These are phyloP conservation scores for Ichneumoninae sp. DNA, from an alignment of 2,888 invertebrate species.

Conservation along the genomic window DNA sequence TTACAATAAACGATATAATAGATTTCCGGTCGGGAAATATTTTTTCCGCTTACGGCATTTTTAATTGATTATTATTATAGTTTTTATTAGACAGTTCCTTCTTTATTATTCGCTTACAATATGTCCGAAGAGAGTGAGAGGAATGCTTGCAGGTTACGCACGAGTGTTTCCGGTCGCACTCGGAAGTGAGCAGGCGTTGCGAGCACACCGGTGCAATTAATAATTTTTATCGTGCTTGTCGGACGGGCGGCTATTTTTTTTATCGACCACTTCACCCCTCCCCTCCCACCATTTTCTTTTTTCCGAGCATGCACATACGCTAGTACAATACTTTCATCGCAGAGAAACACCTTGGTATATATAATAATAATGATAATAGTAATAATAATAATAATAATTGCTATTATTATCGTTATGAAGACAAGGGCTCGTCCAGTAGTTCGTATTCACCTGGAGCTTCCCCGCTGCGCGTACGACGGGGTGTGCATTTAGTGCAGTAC, in stretches of 20 bases:
- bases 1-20: background rate
- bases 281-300: background rate
- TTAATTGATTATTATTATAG: conserved; percentile 5
- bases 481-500: conserved; percentile 18
- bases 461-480: conserved; percentile 36
- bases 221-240: conserved; percentile 69
- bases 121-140: conserved; percentile 23
- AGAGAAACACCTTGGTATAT: background rate
- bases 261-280: background rate
- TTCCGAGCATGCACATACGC: background rate
- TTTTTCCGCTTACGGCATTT: background rate
- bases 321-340: conserved; percentile 15
- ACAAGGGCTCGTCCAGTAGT: conserved; percentile 36
- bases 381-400: too few species aligned
- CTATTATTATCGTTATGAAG: conserved; percentile 17
- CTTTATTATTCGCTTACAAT: conserved; percentile 16
- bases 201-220: conserved; percentile 72
- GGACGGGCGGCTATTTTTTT: conserved; percentile 55
- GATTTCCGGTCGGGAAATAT: background rate
- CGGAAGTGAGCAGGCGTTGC: conserved; percentile 70
- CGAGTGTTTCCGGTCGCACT: conserved; percentile 71
- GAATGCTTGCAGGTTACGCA: conserved; percentile 22
- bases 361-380: too few species aligned
- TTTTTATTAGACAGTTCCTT: background rate
- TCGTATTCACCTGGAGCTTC: conserved; percentile 63